Evolutionary conservation across 1,140 invertebrate species (phyloP), one percentile per base, ranked within the genome.

Genomic region (Drosophila subobscura): DNA sequence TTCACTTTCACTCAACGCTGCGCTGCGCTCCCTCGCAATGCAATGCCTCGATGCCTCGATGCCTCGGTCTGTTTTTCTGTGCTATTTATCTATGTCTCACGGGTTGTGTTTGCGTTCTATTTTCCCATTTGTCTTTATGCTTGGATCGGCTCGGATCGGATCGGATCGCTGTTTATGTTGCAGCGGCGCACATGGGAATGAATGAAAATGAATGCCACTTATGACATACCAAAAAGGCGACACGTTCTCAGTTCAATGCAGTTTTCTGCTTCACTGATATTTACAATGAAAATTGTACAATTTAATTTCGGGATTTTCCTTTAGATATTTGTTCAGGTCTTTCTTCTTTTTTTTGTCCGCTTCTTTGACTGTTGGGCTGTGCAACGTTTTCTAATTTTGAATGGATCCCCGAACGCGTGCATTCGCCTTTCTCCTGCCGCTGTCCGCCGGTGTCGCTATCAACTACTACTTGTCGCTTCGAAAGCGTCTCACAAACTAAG

Each of bases 401-500:
- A 77, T 76, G 72, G 52, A 37, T 65, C 50, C 55, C 56, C 58
- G 61, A 72, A 47, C 70, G 58, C 72, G 72, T 65, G 54, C 37
- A 44, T 47, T 55, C 51, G 33, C 44, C 37, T 41, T 50, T 59
- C 25, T 50, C 52, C 41, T 53, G 67, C 51, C 51, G 59, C 37
- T 37, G 33, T 52, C 40, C 40, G 55, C 64, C 59, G 67, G 33
- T 74, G 65, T 56, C 55, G 78, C 83, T 78, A 78, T 59, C 78
- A 83, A 77, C 83, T 88, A 77, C 81, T 86, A 85, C 83, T 85
- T 80, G 67, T 70, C 81, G 83, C 83, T 83, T 88, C 74, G 74
- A 51, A 66, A 76, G 83, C 83, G 83, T 88, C 83, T 88, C 83
- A 83, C 83, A 88, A 78, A 86, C 83, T 86, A 86, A 86, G 83